Percentiles rank a stretch among this genome's conserved stretches.
These are phyloP conservation scores for Pipistrellus pygmaeus DNA, from an alignment of 2,797 vertebrate species.

Conservation along the genomic window DNA sequence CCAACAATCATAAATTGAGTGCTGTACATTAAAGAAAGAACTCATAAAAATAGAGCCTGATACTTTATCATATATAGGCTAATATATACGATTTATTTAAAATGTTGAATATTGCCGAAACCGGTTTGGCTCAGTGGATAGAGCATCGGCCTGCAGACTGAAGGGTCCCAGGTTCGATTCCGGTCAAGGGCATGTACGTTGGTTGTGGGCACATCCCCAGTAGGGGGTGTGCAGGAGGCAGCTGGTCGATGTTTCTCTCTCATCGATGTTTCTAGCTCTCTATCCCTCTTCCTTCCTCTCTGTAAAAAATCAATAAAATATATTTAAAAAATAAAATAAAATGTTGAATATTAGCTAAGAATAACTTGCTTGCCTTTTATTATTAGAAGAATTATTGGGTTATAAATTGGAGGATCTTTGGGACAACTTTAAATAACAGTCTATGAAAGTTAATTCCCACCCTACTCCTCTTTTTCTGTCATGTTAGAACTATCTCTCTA, in stretches of 20 bases:
- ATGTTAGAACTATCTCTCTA: neutral
- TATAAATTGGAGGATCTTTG: neutral
- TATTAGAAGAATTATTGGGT: conserved; percentile 14
- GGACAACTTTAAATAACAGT: neutral
- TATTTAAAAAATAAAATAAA: neutral
- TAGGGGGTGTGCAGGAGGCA: too few species aligned
- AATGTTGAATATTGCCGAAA: neutral
- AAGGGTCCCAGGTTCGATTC: too few species aligned
- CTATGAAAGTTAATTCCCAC: neutral
- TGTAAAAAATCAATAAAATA: too few species aligned
- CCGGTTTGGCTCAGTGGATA: too few species aligned
- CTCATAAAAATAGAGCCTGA: neutral
- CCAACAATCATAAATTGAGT: neutral
- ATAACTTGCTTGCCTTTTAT: neutral
- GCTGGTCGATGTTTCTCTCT: too few species aligned
- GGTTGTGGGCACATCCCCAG: too few species aligned
- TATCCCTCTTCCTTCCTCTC: too few species aligned
- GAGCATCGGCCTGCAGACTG: too few species aligned
- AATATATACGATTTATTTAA: neutral
- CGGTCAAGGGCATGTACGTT: too few species aligned
- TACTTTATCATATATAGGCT: conserved; percentile 1
- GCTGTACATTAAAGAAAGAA: neutral
- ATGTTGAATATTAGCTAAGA: neutral
- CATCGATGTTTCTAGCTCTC: too few species aligned
- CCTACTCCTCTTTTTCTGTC: neutral